phyloP scores from a whole-genome alignment of 2,888 invertebrate species.

The Chloroclystis v-ata region DNA sequence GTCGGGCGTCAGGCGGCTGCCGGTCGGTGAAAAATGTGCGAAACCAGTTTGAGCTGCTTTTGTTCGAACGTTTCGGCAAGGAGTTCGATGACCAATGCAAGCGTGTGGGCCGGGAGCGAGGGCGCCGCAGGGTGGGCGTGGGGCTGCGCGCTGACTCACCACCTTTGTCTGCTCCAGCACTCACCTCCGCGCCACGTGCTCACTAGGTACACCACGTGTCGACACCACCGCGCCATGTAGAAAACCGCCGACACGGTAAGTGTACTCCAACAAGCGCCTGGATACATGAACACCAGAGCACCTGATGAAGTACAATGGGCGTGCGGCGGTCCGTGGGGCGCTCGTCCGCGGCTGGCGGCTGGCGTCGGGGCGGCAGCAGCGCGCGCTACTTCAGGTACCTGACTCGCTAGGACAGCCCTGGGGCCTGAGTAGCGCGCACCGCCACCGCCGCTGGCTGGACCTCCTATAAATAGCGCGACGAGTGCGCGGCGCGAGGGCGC shows the following conservation, averaged over 20 bases:
- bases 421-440: conserved; percentile 93
- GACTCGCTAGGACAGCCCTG: conserved; percentile 90
- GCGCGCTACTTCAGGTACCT: conserved; percentile 99
- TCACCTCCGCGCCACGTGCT: conserved; percentile 38
- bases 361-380: conserved; percentile 80
- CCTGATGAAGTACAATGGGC: conserved; percentile 99
- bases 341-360: conserved; percentile 21
- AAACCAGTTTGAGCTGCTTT: conserved; percentile 73
- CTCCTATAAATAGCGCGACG: conserved; percentile 59
- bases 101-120: conserved; percentile 42
- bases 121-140: conserved; percentile 23
- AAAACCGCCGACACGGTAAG: conserved; percentile 90
- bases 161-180: conserved; percentile 49
- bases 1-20: conserved; percentile 41
- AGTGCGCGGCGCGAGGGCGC: conserved; percentile 32
- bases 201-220: conserved; percentile 36
- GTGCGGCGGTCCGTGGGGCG: conserved; percentile 83
- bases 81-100: conserved; percentile 74
- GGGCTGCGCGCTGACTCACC: conserved; percentile 60
- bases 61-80: conserved; percentile 61
- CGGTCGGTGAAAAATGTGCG: conserved; percentile 58
- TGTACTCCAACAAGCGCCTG: conserved; percentile 99
- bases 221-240: conserved; percentile 41
- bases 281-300: conserved; percentile 95
- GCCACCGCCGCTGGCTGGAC: conserved; percentile 47